Conservation (phyloP, 2,888 invertebrate species). For the Parnassius mnemosyne region DNA sequence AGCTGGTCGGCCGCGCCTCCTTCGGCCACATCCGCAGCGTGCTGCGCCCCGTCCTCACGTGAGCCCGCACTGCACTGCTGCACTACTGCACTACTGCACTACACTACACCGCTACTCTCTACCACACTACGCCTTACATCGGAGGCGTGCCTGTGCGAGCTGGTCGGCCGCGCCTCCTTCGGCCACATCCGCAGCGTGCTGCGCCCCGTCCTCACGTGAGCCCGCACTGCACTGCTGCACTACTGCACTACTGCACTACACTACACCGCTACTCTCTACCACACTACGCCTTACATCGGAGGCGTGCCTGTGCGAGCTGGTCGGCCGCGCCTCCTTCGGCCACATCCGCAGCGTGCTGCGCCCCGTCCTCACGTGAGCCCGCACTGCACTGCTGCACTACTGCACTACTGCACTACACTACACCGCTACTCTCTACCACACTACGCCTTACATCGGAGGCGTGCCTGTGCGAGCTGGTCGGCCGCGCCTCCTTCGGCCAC, state of each 20-base stretch:
- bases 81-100: too few species aligned
- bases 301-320: too few species aligned
- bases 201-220: slow-evolving; percentile 87
- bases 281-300: too few species aligned
- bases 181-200: slow-evolving; percentile 95
- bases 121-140: too few species aligned
- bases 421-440: too few species aligned
- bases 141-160: too few species aligned
- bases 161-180: slow-evolving; percentile 97
- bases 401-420: too few species aligned
- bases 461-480: too few species aligned
- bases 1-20: slow-evolving; percentile 96
- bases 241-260: too few species aligned
- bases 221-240: slow-evolving; percentile 20
- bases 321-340: slow-evolving; percentile 96
- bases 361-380: slow-evolving; percentile 85
- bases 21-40: slow-evolving; percentile 96
- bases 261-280: too few species aligned
- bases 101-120: too few species aligned
- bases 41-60: slow-evolving; percentile 89
- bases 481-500: slow-evolving; percentile 96
- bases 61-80: slow-evolving; percentile 31
- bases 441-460: too few species aligned
- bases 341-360: slow-evolving; percentile 94
- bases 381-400: background rate